Conservation (phyloP, 2,888 invertebrate species). For the Cheilosia variabilis region DNA sequence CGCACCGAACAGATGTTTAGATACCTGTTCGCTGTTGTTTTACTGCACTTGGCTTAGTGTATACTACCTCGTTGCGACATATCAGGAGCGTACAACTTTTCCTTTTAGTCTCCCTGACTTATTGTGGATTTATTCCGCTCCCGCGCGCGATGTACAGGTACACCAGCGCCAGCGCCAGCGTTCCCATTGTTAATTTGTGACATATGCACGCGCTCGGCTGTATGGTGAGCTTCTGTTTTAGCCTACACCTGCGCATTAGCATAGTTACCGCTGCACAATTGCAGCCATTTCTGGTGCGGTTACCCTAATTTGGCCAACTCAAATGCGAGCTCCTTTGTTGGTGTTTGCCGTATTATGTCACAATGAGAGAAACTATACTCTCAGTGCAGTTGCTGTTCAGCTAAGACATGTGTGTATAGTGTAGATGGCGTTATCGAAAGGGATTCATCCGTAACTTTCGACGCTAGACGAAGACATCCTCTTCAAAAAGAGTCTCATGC, state of each 20-base stretch:
- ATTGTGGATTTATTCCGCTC: conserved; percentile 65
- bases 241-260: conserved; percentile 71
- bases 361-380: conserved; percentile 66
- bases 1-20: conserved; percentile 67
- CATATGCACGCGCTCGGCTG: conserved; percentile 61
- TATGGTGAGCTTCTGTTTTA: conserved; percentile 10
- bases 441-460: conserved; percentile 55
- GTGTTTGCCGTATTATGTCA: conserved; percentile 64
- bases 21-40: conserved; percentile 54
- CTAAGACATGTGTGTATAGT: conserved; percentile 27
- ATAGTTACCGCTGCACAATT: conserved; percentile 46
- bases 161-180: conserved; percentile 26
- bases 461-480: conserved; percentile 50
- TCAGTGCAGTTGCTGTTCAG: conserved; percentile 19
- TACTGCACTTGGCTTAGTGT: conserved; percentile 17
- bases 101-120: conserved; percentile 61
- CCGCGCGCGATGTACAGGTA: conserved; percentile 66
- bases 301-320: conserved; percentile 67
- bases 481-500: conserved; percentile 22
- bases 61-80: conserved; percentile 65
- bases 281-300: conserved; percentile 51
- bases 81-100: conserved; percentile 73
- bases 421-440: conserved; percentile 35
- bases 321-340: conserved; percentile 49
- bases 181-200: conserved; percentile 19